These are phyloP conservation scores for Thamnophis elegans DNA, from an alignment of 2,797 vertebrate species.

Conservation along the genomic window DNA sequence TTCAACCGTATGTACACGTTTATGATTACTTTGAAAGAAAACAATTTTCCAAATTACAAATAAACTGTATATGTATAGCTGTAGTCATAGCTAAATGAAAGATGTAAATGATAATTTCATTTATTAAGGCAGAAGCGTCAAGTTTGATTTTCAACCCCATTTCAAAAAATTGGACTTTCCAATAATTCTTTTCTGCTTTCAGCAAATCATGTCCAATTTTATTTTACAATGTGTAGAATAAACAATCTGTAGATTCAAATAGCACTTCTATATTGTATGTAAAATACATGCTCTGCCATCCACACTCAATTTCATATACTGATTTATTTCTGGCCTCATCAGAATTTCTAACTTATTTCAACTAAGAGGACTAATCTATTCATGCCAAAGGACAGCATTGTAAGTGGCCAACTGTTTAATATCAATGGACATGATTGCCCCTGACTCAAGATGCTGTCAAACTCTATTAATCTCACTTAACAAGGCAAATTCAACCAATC, in stretches of 20 bases:
- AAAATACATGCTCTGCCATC: slow-evolving; percentile 4
- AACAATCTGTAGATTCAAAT: not conserved
- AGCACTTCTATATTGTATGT: not conserved
- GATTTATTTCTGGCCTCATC: slow-evolving; percentile 24
- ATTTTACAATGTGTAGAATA: not conserved
- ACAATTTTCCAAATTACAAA: not conserved
- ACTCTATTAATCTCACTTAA: slow-evolving; percentile 45
- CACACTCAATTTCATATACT: not conserved
- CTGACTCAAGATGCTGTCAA: slow-evolving; percentile 59
- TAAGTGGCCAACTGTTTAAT: slow-evolving; percentile 69
- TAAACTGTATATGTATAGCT: not conserved
- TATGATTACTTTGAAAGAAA: not conserved
- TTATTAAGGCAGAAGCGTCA: not conserved
- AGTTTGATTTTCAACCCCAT: not conserved
- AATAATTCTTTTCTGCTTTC: not conserved
- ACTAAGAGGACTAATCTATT: slow-evolving; percentile 32
- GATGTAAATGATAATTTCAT: not conserved
- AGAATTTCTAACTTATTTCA: slow-evolving; percentile 46
- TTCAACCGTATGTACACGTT: not conserved
- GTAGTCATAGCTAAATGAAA: not conserved
- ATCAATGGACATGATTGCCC: slow-evolving; percentile 65
- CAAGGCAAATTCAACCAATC: slow-evolving; percentile 50
- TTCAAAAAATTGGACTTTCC: not conserved
- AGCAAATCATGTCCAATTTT: not conserved
- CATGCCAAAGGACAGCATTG: slow-evolving; percentile 31